Evolutionary conservation across 2,797 vertebrate species (phyloP), one percentile per base, ranked within the genome.

Genomic region (Falco berigora): DNA sequence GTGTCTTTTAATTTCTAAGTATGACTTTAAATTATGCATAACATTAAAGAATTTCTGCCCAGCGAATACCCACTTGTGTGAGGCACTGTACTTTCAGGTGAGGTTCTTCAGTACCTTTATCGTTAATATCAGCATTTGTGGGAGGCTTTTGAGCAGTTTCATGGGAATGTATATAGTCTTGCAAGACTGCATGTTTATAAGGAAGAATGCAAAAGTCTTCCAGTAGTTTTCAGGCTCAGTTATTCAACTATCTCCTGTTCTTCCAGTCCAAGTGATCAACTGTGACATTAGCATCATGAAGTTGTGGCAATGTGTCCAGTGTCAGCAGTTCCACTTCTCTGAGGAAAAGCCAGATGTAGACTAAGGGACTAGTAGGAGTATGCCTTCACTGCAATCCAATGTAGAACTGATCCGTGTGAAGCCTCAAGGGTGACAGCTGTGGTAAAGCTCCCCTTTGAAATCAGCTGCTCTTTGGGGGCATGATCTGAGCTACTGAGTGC

Each of bases 281-380:
- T 50, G 25, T 64, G 86, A 18, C 21, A n/a, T 53, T n/a, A 19
- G 19, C 5, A n/a, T 83, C 5, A 2, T 8, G 38, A 72, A 63
- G 32, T 5, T 72, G n/a, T 32, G 40, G 16, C 40, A 24, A 27
- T 0, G 0, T 56, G 30, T 67, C 40, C 49, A 47, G n/a, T 20
- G 50, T 58, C 66, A 69, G 62, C 32, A 74, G 61, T 4, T 73
- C 55, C 34, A 36, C 25, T 58, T 46, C 25, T 71, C 12, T 53
- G 50, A n/a, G 46, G 30, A 83, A 74, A 53, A 68, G 23, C 12
- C 30, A 44, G 46, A 13, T 86, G 34, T 15, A 44, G 40, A 22
- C 10, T 4, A 27, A 86, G 56, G 44, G 12, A 9, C 52, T 24
- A 22, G 8, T 12, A 47, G 32, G 62, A 58, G 4, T 38, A 12